Evolutionary conservation across 2,113 vertebrate genomes (phyloP), one percentile per base, ranked within the genome.

Genomic region (Dicentrarchus labrax): DNA sequence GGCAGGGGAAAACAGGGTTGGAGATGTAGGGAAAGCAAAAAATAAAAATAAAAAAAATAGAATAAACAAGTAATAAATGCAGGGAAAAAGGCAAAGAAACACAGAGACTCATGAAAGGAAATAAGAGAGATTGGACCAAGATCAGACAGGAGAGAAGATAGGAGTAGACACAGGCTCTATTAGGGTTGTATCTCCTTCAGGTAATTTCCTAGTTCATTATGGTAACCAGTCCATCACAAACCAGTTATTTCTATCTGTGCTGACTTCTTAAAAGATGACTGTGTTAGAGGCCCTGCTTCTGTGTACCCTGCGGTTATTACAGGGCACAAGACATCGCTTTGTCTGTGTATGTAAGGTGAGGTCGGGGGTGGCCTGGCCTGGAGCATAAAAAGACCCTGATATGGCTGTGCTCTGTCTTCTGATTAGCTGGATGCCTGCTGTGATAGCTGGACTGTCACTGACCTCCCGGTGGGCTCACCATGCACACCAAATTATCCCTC

Each of bases 391-490:
- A 43, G 15, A 60, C 21, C 70, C 69, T 80, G 78, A 92, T 85
- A 83, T 76, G 82, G 39, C 88, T 61, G 64, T 64, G 78, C 76
- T 80, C 79, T 64, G 45, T 78, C 77, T 85, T 75, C 82, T 93
- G 93, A 94, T 95, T 92, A 94, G 86, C 83, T 10, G 41, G 47
- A 43, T 21, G 76, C 93, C 90, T 65, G 86, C 91, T 86, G 86
- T 60, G 76, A 72, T 62, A 76, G 79, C 75, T 47, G 82, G 86
- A 85, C 80, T 74, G 82, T 80, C 87, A 57, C 61, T 71, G 84
- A 83, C 84, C 80, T 72, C 90, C 84, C 43, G 9, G 78, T 80
- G 86, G 61, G 86, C 83, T 82, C 77, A 76, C n/a, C 62, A 50
- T 47, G 21, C 36, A 62, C 72, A 72, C 77, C 38, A 85, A 90